Percentiles rank a stretch among this genome's conserved stretches.
Conservation (phyloP, 2,797 vertebrate species). For the Eleutherodactylus coqui region DNA sequence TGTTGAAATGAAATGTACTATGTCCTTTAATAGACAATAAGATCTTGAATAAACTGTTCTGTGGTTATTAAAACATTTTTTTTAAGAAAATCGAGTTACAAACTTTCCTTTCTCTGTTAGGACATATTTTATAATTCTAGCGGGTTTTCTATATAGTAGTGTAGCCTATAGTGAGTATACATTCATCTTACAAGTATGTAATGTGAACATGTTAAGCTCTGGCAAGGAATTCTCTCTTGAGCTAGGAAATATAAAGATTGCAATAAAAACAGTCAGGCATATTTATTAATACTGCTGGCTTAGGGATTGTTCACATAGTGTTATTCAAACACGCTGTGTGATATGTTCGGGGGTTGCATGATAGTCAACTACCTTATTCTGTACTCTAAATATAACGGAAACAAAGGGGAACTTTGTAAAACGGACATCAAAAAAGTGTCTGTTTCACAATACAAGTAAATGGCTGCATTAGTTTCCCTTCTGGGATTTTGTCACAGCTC, state of each 20-base stretch:
- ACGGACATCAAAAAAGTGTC: too few relatives aligned
- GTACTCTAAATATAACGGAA: too few relatives aligned
- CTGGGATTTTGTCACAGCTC: too few relatives aligned
- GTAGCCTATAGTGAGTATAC: not conserved
- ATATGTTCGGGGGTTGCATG: too few relatives aligned
- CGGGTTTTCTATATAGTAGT: not conserved
- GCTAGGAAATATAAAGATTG: not conserved
- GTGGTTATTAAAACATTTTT: slow-evolving; percentile 66
- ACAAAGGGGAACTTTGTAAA: too few relatives aligned
- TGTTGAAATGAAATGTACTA: slow-evolving; percentile 68
- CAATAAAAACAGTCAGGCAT: not conserved
- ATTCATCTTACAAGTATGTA: not conserved
- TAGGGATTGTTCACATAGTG: too few relatives aligned
- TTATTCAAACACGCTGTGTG: too few relatives aligned
- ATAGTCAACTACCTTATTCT: too few relatives aligned
- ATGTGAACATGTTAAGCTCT: not conserved
- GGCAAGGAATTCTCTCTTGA: not conserved
- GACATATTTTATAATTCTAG: slow-evolving; percentile 20
- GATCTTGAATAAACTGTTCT: slow-evolving; percentile 65
- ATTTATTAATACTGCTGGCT: too few relatives aligned
- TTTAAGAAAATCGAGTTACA: slow-evolving; percentile 47
- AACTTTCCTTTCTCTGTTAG: slow-evolving; percentile 52
- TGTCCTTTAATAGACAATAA: slow-evolving; percentile 69
- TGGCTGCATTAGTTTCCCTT: too few relatives aligned
- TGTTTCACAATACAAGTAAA: too few relatives aligned